Base-by-base conservation (phyloP, 2,797 vertebrate species). In the Novumbra hubbsi region DNA sequence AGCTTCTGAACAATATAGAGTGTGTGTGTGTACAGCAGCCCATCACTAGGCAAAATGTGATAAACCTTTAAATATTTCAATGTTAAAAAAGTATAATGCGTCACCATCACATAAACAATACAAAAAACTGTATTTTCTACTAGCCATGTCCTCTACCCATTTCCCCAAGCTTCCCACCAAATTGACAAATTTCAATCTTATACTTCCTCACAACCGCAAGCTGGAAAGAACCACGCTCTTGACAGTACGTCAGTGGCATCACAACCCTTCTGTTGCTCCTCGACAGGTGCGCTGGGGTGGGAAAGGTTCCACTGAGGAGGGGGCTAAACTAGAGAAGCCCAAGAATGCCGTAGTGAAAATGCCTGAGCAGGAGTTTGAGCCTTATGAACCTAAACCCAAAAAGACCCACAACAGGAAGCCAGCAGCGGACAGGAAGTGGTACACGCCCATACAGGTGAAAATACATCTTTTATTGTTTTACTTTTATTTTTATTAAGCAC, bases 281-380 rank as follows among this genome's bases (percentile, higher is more conserved):
- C 19, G 70, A 48, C 76, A 97, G 96, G 96, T 97, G 70, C 94
- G 95, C 7, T 97, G 96, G 96, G 96, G 96, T 79, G 96, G 94
- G n/a, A 96, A 96, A 72, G 96, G 96, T 1, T 97, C 96, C 0
- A 97, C 96, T 0, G 96, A 97, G 85, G 96, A 97, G 86, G 96
- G 96, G 63, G 96, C 96, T 1, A 97, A 97, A 82, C 78, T 97
- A 80, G 96, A 97, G 87, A 97, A 97, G 81, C 96, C 96, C 1
- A 95, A 97, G 90, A 97, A 97, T 21, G 96, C 96, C 0, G 92
- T 97, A 83, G 95, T 97, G 86, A 97, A 96, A 84, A 91, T 97
- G 91, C 96, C 96, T 0, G 96, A 97, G 76, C 95, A 97, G 80
- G 96, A 97, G 86, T 96, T 92, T 71, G 96, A 97, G 82, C 96